phyloP scores from a whole-genome alignment of 2,797 vertebrate genomes.

The Poecile montanus region DNA sequence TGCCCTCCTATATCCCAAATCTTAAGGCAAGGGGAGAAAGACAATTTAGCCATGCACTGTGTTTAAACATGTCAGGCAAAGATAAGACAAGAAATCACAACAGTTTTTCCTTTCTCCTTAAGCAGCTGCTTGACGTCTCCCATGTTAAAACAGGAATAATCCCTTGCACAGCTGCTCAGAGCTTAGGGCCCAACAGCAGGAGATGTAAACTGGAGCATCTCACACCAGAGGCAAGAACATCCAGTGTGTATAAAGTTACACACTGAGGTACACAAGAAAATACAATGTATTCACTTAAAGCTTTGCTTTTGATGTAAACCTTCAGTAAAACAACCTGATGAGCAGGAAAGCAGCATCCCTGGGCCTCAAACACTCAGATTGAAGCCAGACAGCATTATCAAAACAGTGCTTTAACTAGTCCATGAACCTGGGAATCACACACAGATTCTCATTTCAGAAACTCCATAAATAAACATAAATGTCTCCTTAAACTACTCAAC shows the following conservation, averaged over 20 bases:
- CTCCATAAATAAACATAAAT: not conserved
- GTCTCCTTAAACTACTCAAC: not conserved
- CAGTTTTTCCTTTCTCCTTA: not conserved
- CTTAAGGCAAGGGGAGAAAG: constrained; percentile 71
- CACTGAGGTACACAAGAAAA: not conserved
- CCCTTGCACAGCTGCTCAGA: not conserved
- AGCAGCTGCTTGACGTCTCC: not conserved
- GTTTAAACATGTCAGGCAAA: not conserved
- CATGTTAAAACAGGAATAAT: not conserved
- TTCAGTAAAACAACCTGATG: not conserved
- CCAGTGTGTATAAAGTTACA: not conserved
- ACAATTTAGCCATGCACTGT: not conserved
- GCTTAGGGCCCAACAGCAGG: not conserved
- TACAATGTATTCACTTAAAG: not conserved
- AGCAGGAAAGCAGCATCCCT: not conserved
- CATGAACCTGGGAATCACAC: not conserved
- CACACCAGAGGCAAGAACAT: not conserved
- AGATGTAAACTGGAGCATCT: not conserved
- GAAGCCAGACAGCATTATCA: not conserved
- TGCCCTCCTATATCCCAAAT: constrained; percentile 99
- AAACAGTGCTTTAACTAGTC: not conserved
- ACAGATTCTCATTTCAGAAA: not conserved
- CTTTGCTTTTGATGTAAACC: not conserved
- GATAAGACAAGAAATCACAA: not conserved
- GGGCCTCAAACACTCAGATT: not conserved